Percentiles rank a stretch among this genome's conserved stretches.
These are phyloP conservation scores for Junonia oenone DNA, from an alignment of 2,888 invertebrate species.

Conservation along the genomic window DNA sequence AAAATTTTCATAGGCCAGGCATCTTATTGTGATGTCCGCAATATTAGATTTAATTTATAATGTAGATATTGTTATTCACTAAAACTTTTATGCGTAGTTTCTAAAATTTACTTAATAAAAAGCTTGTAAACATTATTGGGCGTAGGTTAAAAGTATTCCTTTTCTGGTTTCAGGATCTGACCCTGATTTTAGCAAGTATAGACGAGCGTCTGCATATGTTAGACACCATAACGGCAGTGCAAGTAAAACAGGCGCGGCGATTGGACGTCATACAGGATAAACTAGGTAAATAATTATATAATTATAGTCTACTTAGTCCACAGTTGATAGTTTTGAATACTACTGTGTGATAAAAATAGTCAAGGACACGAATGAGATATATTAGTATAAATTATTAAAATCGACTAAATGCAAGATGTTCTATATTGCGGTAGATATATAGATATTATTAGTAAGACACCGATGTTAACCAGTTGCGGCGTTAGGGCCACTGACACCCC, in stretches of 20 bases:
- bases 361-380: too few species aligned
- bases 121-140: not conserved
- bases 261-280: conserved; percentile 72
- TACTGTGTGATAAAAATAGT: not conserved
- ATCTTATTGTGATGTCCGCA: too few species aligned
- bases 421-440: too few species aligned
- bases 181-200: conserved; percentile 54
- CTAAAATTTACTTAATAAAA: not conserved
- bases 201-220: conserved; percentile 64
- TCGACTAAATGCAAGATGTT: too few species aligned
- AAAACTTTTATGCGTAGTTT: too few species aligned
- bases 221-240: conserved; percentile 61
- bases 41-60: too few species aligned
- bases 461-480: not conserved
- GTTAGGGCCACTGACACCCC: too few species aligned
- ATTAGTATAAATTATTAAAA: too few species aligned
- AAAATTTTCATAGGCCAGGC: too few species aligned
- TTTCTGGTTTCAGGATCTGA: conserved; percentile 56
- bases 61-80: too few species aligned
- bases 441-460: too few species aligned
- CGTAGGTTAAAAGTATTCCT: not conserved
- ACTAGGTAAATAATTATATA: conserved; percentile 53
- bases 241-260: conserved; percentile 62
- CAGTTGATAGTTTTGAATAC: not conserved
- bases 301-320: too few species aligned